Evolutionary conservation across 2,888 invertebrate species (phyloP), one percentile per base, ranked within the genome.

Genomic region (Chymomyza fuscimana): DNA sequence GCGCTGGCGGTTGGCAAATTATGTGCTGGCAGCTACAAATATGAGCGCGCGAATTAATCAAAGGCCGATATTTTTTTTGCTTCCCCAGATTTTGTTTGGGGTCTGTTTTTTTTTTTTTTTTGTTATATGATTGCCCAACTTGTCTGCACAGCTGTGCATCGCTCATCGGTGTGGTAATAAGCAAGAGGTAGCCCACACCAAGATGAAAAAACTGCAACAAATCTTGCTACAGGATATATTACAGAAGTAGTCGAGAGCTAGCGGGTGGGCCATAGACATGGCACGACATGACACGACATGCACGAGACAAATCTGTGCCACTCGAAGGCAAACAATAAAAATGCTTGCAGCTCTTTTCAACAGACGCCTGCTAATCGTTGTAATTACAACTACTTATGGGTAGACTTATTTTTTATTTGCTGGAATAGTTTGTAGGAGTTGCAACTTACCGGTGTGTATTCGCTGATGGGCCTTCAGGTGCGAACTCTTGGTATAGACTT

Each of bases 401-500:
- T 7, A 19, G 58, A 19, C 22, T 19, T 46, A 46, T 46, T 10
- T 12, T 25, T 32, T 15, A 10, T 54, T 36, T 16, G 64, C 9
- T 54, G 54, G 54, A 32, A 32, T 32, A 32, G 7, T 32, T 32
- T 32, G 1, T 64, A 6, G 12, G 9, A 40, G 5, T 62, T 46
- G 15, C 46, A 56, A 36, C 56, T 94, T 94, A 97, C 98, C 98
- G 93, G 98, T 98, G 91, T 98, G 98, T 93, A 98, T 98, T 92
- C 98, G 94, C 93, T 98, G 98, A 93, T 98, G 98, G 79, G 98
- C 98, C 93, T 98, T 98, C 82, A 98, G 94, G 93, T 98, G 98
- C 88, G 98, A 98, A 93, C 98, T 98, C 94, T 98, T 98, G 81
- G 98, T 98, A 93, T 98, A 98, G 80, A 98, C 98, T 94, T 98